Conservation (phyloP, 2,113 vertebrate genomes). For the Oceanodroma tethys region DNA sequence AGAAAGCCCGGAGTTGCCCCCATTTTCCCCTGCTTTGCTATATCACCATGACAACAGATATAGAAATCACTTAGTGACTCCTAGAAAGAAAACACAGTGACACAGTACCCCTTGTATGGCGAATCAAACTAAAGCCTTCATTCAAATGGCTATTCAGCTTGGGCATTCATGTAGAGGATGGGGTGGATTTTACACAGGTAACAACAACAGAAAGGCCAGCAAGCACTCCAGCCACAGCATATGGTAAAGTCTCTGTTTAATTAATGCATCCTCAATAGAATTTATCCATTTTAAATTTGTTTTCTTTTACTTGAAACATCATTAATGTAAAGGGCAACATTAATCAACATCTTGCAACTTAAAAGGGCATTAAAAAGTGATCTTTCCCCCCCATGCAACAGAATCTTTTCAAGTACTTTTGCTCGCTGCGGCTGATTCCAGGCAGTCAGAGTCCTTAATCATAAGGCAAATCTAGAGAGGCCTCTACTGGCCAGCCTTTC, state of each 20-base stretch:
- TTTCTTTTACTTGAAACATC: constrained; percentile 86
- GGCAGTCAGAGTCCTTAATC: constrained; percentile 18
- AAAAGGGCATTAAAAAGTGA: constrained; percentile 85
- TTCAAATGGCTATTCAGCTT: constrained; percentile 89
- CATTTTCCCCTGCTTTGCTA: constrained; percentile 89
- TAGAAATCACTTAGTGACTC: constrained; percentile 99
- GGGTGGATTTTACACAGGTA: constrained; percentile 89
- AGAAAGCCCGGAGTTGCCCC: constrained; percentile 92
- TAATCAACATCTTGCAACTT: constrained; percentile 84
- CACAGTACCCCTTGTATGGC: constrained; percentile 93
- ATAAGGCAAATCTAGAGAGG: constrained; percentile 91
- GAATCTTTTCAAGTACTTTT: constrained; percentile 80
- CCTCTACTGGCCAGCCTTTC: constrained; percentile 87
- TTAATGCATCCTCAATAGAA: constrained; percentile 84
- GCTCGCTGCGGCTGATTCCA: constrained; percentile 46
- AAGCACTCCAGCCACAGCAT: constrained; percentile 78
- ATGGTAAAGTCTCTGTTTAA: constrained; percentile 82
- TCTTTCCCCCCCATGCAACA: constrained; percentile 66
- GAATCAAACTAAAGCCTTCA: constrained; percentile 88
- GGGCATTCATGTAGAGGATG: constrained; percentile 88
- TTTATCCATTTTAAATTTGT: constrained; percentile 89
- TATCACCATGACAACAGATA: constrained; percentile 99
- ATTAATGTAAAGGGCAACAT: constrained; percentile 87
- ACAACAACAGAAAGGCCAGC: constrained; percentile 85
- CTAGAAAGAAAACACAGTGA: constrained; percentile 92